A percentile compares a stretch with the other conserved stretches of the same genome.
These are phyloP conservation scores for Cantharis flavilabris DNA, from an alignment of 2,888 invertebrate genomes.

Conservation along the genomic window DNA sequence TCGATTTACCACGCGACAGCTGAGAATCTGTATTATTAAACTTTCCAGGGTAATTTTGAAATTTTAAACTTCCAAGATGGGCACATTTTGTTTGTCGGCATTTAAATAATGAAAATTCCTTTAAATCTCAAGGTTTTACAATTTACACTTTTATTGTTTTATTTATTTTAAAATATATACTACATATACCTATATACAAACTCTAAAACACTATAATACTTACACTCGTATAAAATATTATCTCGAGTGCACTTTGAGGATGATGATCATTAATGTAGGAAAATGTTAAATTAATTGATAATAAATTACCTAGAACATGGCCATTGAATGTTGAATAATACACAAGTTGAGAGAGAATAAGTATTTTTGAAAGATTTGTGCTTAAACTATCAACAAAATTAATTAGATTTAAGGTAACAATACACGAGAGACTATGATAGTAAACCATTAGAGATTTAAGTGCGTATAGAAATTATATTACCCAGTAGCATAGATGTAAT, in stretches of 20 bases:
- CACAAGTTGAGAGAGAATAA: background rate
- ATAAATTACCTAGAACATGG: background rate
- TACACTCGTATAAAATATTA: too few relatives aligned
- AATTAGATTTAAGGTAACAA: background rate
- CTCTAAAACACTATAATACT: too few relatives aligned
- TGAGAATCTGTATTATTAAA: constrained; percentile 44
- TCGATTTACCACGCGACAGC: constrained; percentile 44
- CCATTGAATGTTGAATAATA: background rate
- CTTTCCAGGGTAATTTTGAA: constrained; percentile 32
- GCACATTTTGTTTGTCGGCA: constrained; percentile 26
- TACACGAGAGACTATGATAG: constrained; percentile 8
- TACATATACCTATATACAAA: too few relatives aligned
- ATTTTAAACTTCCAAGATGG: constrained; percentile 25
- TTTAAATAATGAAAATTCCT: constrained; percentile 33
- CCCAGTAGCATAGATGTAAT: constrained; percentile 32
- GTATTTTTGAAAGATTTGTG: background rate
- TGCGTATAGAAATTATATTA: constrained; percentile 34
- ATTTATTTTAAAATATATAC: background rate
- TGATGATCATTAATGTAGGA: background rate
- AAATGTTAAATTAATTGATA: background rate
- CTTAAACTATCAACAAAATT: background rate
- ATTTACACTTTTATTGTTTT: constrained; percentile 4
- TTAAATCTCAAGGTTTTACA: constrained; percentile 21
- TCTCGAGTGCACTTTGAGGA: background rate
- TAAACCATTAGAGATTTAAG: constrained; percentile 28